Evolutionary conservation across 2,888 invertebrate genomes (phyloP), one percentile per base, ranked within the genome.

Genomic region (Pyrochroa serraticornis): DNA sequence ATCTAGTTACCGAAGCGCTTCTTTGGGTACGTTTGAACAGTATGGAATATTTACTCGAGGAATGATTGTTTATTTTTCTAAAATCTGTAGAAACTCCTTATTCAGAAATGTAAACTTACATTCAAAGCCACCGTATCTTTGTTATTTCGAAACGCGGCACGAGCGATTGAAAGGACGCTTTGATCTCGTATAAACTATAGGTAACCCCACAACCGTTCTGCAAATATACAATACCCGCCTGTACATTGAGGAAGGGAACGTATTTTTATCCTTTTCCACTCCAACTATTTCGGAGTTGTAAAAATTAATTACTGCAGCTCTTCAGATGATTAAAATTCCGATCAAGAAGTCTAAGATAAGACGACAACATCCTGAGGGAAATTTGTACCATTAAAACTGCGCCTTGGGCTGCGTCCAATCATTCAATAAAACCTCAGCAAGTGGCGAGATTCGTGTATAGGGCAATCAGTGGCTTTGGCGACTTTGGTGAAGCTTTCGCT

Each of bases 351-450:
- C 3, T 10, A 10, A 35, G n/a, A 35, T n/a, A n/a, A 35, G n/a
- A 35, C 35, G 35, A 35, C n/a, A 35, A 35, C 10, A 10, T 9
- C n/a, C 35, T 35, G 35, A 39, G 12, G 7, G 13, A 39, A n/a
- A 10, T 12, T 68, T 67, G 66, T 69, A 67, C 76, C 77, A 77
- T 77, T 77, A 77, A 77, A 77, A 77, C 74, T 58, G 55, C 56
- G 70, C 77, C 74, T 49, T 63, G 62, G 72, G 77, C 71, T 60
- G 49, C 41, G 68, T 72, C 70, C 74, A 74, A 76, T 77, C 75
- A 72, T 73, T 74, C 75, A 73, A 75, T 73, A 74, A 75, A 70
- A 64, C 66, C 64, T 65, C 64, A 65, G 68, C 65, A 71, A 69
- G 70, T 70, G 66, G 67, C 63, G 62, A 64, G 57, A 65, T 22